Conservation (phyloP, 2,797 vertebrate species). For the Oceanodroma leucorhoa region DNA sequence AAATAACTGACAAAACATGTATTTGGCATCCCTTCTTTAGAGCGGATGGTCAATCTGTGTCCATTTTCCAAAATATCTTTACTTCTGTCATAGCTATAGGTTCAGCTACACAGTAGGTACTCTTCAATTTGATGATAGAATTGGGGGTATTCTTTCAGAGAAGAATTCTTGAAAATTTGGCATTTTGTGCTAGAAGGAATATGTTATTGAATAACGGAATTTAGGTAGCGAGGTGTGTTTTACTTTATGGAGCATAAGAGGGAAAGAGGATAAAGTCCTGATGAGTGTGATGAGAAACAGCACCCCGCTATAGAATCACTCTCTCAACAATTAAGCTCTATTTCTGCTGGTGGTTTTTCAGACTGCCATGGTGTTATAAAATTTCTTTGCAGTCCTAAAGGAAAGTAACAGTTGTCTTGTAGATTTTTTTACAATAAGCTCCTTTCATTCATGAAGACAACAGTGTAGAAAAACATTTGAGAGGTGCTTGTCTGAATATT, state of each 20-base stretch:
- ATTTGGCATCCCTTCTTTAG: background rate
- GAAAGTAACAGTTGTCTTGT: background rate
- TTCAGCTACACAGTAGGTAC: background rate
- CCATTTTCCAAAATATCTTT: background rate
- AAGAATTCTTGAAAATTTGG: background rate
- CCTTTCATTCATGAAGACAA: background rate
- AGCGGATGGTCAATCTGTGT: background rate
- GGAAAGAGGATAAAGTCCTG: background rate
- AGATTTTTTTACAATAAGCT: background rate
- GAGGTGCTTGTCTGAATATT: background rate
- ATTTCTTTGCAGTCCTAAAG: background rate
- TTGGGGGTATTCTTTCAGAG: background rate
- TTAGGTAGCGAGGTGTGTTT: background rate
- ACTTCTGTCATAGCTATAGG: background rate
- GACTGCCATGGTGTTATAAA: background rate
- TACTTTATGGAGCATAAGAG: background rate
- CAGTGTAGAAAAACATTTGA: background rate
- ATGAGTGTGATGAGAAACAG: background rate
- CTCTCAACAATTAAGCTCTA: background rate
- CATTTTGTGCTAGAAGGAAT: background rate
- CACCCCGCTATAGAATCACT: background rate
- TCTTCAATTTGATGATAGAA: background rate
- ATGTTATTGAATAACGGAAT: background rate
- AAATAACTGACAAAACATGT: background rate
- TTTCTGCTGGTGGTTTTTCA: background rate